Conservation (phyloP, 2,113 vertebrate genomes). For the Opisthocomus hoazin region DNA sequence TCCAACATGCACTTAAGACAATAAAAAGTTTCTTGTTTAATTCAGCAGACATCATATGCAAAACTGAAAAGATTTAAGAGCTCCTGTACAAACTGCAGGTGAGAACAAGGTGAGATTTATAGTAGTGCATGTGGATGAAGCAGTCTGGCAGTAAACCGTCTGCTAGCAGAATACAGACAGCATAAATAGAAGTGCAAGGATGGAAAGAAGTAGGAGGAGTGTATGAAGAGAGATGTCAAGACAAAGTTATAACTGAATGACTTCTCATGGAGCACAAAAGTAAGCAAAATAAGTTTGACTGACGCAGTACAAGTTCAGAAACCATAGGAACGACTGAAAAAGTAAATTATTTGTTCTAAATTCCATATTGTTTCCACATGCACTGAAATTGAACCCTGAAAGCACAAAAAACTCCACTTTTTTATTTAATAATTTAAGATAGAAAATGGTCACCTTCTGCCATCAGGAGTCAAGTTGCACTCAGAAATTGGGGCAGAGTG, state of each 20-base stretch:
- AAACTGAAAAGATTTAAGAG: neutral
- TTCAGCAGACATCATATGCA: neutral
- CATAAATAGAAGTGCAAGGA: neutral
- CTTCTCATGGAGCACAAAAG: neutral
- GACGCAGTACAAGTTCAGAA: neutral
- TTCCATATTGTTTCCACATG: neutral
- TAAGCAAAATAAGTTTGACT: neutral
- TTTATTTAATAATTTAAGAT: neutral
- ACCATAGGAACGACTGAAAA: neutral
- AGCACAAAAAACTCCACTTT: neutral
- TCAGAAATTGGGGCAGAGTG: constrained; percentile 67
- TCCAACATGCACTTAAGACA: neutral
- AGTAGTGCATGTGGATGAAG: neutral
- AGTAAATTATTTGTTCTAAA: neutral
- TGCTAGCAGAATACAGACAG: neutral
- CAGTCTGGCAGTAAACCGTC: neutral
- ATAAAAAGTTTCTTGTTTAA: neutral
- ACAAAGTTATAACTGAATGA: neutral
- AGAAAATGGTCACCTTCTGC: constrained; percentile 68
- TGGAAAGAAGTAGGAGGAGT: neutral
- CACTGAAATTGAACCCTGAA: neutral
- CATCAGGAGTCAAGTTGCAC: constrained; percentile 69
- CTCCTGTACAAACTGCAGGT: neutral
- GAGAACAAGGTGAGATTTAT: neutral
- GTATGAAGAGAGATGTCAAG: neutral